phyloP scores from a whole-genome alignment of 2,888 invertebrate species.

The Mythimna loreyi region DNA sequence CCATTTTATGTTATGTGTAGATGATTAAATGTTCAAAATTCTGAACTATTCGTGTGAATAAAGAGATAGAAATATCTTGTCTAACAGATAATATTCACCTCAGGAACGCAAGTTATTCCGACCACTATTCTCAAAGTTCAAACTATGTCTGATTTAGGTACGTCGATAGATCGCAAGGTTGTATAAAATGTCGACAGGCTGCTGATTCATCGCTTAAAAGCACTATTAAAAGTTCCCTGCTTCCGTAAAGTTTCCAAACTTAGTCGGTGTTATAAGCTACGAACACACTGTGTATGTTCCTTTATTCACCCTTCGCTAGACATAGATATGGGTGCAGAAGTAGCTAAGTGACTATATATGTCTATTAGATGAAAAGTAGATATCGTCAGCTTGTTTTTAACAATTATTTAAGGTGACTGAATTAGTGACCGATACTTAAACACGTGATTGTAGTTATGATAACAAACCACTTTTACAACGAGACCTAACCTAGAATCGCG shows the following conservation, averaged over 20 bases:
- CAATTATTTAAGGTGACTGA: too few species aligned
- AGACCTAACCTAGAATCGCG: too few species aligned
- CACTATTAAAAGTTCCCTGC: conserved; percentile 44
- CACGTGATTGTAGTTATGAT: too few species aligned
- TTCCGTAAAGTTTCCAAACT: conserved; percentile 39
- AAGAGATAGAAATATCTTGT: not conserved
- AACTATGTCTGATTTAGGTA: conserved; percentile 13
- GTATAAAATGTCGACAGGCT: conserved; percentile 35
- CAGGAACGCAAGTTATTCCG: not conserved
- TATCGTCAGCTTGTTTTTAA: too few species aligned
- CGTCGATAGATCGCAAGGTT: conserved; percentile 19
- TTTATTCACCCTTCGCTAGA: not conserved
- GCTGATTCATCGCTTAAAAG: conserved; percentile 48
- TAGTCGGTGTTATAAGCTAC: conserved; percentile 25
- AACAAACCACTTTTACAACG: too few species aligned
- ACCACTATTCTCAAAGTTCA: conserved; percentile 1
- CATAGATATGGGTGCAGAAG: too few species aligned
- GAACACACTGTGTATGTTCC: conserved; percentile 4
- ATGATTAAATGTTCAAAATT: too few species aligned
- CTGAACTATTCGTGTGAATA: too few species aligned
- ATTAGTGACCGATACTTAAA: too few species aligned
- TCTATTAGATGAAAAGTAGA: too few species aligned
- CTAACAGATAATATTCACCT: not conserved
- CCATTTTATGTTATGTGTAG: too few species aligned
- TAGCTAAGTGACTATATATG: not conserved